Evolutionary conservation across 92 coral and sea anemone genomes (phyloP).

Genomic region (Porites divaricata): DNA sequence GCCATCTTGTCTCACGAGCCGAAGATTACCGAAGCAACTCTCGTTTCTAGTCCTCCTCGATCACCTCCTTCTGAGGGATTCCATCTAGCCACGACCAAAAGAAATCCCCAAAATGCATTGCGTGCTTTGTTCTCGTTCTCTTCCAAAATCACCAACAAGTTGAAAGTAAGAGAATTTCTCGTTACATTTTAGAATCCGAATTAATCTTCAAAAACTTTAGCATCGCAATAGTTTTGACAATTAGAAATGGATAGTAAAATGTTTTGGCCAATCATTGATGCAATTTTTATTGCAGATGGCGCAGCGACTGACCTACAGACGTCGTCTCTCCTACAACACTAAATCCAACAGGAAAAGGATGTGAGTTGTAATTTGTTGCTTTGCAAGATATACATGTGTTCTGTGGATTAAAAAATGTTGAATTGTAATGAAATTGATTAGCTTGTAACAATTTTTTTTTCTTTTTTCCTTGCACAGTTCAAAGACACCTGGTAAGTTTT

Average conservation of each 20-base stretch:
- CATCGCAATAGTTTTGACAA: neutral
- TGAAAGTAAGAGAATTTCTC: constrained; percentile 47
- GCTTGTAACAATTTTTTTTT: neutral
- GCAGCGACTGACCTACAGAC: constrained; percentile 96
- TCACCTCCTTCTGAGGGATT: no score
- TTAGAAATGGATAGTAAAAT: constrained; percentile 5
- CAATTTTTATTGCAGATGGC: constrained; percentile 82
- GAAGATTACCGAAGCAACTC: no score
- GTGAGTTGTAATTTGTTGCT: constrained; percentile 60
- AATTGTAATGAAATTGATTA: neutral
- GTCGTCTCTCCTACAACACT: constrained; percentile 98
- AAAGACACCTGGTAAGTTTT: constrained; percentile 93
- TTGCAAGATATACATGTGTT: neutral
- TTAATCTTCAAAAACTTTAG: constrained; percentile 57
- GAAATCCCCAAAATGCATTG: constrained; percentile 75
- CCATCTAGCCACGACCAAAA: no score
- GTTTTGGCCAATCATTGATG: constrained; percentile 13
- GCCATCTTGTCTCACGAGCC: no score
- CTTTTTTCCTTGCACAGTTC: constrained; percentile 67
- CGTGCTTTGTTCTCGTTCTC: constrained; percentile 72
- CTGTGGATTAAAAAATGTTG: neutral
- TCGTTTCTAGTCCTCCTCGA: no score
- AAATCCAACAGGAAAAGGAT: constrained; percentile 92
- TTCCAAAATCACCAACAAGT: constrained; percentile 68
- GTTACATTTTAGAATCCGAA: constrained; percentile 54